Evolutionary conservation across 2,888 invertebrate genomes (phyloP).

Genomic region (Meiosimyza platycephala): DNA sequence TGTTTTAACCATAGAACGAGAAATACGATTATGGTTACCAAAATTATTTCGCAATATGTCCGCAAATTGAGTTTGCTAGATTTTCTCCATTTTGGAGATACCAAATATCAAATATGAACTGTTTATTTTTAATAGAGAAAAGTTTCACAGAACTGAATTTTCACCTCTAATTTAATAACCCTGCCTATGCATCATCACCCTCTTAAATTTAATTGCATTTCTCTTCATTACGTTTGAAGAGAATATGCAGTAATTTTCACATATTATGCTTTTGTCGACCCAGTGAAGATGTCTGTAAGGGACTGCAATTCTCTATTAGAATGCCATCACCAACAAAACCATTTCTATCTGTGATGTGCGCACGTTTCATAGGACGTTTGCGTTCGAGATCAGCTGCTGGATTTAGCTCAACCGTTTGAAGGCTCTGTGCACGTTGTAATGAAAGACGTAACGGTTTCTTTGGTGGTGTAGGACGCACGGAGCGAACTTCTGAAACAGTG

Average conservation of each 20-base stretch:
- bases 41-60: too few relatives aligned
- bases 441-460: conserved; percentile 87
- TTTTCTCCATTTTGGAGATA: too few relatives aligned
- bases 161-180: too few relatives aligned
- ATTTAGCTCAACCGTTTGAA: conserved; percentile 75
- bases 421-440: conserved; percentile 84
- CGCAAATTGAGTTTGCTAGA: too few relatives aligned
- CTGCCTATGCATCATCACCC: neutral
- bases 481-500: conserved; percentile 71
- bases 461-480: conserved; percentile 80
- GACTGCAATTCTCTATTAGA: conserved; percentile 60
- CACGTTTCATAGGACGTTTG: conserved; percentile 64
- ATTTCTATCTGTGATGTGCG: conserved; percentile 56
- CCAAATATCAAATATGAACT: too few relatives aligned
- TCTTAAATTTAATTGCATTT: conserved; percentile 25
- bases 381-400: conserved; percentile 57
- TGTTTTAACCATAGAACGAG: too few relatives aligned
- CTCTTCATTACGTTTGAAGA: conserved; percentile 43
- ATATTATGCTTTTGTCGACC: conserved; percentile 63
- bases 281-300: conserved; percentile 63
- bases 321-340: conserved; percentile 47
- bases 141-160: too few relatives aligned
- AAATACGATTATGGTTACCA: too few relatives aligned
- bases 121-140: too few relatives aligned
- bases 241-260: conserved; percentile 57